Conservation (phyloP, 1,140 invertebrate species). For the honey bee (Apis mellifera) region DNA sequence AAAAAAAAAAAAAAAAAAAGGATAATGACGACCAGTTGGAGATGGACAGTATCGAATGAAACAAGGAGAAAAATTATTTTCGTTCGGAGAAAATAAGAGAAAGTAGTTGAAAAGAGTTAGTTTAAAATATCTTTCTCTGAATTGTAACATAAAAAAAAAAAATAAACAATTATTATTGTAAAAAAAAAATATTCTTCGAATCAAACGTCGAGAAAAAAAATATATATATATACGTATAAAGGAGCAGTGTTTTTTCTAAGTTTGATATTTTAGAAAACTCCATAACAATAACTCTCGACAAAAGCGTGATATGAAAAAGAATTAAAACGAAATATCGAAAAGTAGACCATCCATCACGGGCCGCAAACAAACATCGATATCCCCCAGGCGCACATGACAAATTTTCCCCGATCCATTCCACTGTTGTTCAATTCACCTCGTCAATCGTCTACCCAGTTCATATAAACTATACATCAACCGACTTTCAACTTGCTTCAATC, state of each 20-base stretch:
- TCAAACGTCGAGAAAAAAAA: too few species aligned
- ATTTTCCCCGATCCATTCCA: constrained; percentile 5
- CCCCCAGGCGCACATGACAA: constrained; percentile 6
- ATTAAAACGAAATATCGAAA: neutral
- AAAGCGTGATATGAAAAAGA: neutral
- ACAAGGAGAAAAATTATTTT: neutral
- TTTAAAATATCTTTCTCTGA: neutral
- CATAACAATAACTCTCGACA: neutral
- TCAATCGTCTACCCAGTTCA: neutral
- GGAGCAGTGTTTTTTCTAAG: neutral
- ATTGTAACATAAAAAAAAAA: too few species aligned
- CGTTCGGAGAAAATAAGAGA: neutral
- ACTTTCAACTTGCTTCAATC: neutral
- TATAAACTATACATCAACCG: neutral
- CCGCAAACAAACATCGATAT: constrained; percentile 25
- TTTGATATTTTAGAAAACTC: neutral
- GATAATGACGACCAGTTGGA: neutral
- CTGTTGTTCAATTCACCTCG: constrained; percentile 14
- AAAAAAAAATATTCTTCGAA: too few species aligned
- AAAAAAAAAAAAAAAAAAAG: neutral
- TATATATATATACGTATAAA: too few species aligned
- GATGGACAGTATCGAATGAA: neutral
- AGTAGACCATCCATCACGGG: constrained; percentile 21
- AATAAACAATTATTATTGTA: too few species aligned
- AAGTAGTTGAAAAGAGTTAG: neutral